phyloP scores from a whole-genome alignment of 1,140 invertebrate species.

The Drosophila simulans region DNA sequence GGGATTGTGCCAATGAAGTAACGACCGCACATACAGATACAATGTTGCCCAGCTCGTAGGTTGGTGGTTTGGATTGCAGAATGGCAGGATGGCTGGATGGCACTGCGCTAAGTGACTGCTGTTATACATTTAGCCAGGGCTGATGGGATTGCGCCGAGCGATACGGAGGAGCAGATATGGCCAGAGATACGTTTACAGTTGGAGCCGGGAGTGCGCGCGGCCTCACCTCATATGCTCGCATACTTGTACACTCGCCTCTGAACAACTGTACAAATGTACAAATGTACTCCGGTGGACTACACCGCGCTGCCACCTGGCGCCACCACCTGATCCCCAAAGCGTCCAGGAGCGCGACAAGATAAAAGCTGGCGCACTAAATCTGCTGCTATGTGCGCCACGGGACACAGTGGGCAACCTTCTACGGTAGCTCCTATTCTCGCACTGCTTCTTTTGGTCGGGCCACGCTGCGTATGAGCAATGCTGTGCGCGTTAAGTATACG shows the following conservation, averaged over 20 bases:
- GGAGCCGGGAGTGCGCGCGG: constrained; percentile 24
- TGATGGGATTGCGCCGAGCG: constrained; percentile 74
- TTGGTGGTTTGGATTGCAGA: constrained; percentile 11
- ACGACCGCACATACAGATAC: constrained; percentile 67
- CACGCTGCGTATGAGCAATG: constrained; percentile 73
- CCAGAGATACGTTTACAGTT: constrained; percentile 30
- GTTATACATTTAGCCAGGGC: constrained; percentile 70
- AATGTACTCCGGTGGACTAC: not conserved
- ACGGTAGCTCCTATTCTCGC: constrained; percentile 19
- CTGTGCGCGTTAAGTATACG: constrained; percentile 11
- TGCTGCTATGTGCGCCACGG: constrained; percentile 71
- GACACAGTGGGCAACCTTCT: constrained; percentile 37
- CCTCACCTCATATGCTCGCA: constrained; percentile 7
- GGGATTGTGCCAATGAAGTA: constrained; percentile 82
- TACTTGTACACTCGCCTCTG: constrained; percentile 48
- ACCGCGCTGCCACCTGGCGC: constrained; percentile 34
- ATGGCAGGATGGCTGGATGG: not conserved
- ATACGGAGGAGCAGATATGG: constrained; percentile 54
- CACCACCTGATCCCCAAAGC: constrained; percentile 56
- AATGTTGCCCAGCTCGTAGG: constrained; percentile 9
- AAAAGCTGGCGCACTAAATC: constrained; percentile 74
- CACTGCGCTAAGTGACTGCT: constrained; percentile 72
- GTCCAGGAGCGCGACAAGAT: constrained; percentile 70
- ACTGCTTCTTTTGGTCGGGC: constrained; percentile 13
- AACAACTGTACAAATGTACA: constrained; percentile 60